Conservation (phyloP, 2,113 vertebrate genomes). For the Hydrolagus affinis region DNA sequence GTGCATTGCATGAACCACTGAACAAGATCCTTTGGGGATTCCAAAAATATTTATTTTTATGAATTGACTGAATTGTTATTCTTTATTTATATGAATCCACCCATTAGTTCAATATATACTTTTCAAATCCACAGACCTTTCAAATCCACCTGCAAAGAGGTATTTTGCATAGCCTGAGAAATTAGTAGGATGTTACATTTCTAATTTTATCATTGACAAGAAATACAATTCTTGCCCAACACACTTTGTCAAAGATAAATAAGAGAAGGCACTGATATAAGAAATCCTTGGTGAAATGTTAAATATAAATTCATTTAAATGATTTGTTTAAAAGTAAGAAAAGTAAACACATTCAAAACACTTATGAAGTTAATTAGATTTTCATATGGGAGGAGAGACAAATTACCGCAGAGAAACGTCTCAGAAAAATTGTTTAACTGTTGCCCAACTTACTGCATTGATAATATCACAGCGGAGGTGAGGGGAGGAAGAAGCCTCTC, state of each 20-base stretch:
- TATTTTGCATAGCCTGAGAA: not conserved
- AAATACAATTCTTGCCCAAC: not conserved
- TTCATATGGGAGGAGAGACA: not conserved
- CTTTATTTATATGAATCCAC: too few relatives aligned
- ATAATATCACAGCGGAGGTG: conserved; percentile 68
- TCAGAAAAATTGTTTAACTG: not conserved
- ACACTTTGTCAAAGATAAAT: not conserved
- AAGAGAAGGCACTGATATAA: not conserved
- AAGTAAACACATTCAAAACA: not conserved
- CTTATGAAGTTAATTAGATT: not conserved
- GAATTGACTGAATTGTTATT: too few relatives aligned
- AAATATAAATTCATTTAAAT: not conserved
- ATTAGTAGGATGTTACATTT: not conserved
- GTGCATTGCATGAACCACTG: too few relatives aligned
- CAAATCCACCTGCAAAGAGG: not conserved
- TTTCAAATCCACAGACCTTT: not conserved
- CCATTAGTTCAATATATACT: too few relatives aligned
- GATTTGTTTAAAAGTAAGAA: not conserved
- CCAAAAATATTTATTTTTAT: too few relatives aligned
- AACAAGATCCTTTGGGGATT: too few relatives aligned
- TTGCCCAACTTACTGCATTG: conserved; percentile 68
- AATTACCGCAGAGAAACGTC: not conserved
- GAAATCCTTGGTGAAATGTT: too few relatives aligned
- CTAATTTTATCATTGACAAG: not conserved
- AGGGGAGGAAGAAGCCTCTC: conserved; percentile 69